A percentile compares a stretch with the other conserved stretches of the same genome.
phyloP scores from a whole-genome alignment of 2,113 vertebrate genomes.

The Sceloporus undulatus region DNA sequence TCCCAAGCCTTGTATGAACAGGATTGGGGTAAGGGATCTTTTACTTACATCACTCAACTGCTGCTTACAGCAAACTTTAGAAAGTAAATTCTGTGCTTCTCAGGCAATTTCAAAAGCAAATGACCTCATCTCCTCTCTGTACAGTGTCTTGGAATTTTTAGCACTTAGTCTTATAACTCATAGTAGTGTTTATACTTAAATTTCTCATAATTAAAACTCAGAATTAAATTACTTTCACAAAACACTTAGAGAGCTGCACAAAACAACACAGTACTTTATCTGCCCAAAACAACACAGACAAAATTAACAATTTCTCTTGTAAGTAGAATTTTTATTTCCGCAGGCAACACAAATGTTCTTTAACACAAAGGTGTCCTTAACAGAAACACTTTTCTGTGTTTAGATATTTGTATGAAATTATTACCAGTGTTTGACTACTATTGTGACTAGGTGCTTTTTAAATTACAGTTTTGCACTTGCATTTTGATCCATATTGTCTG shows the following conservation, averaged over 20 bases:
- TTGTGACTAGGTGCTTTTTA: background rate
- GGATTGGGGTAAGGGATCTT: conserved; percentile 85
- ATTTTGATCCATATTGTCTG: background rate
- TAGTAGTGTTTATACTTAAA: background rate
- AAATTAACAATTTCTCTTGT: background rate
- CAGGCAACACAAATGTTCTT: background rate
- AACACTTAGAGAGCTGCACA: background rate
- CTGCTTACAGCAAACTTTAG: conserved; percentile 72
- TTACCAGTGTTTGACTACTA: background rate
- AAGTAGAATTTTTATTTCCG: background rate
- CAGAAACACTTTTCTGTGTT: conserved; percentile 10
- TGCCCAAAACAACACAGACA: background rate
- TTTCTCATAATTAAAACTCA: conserved; percentile 42
- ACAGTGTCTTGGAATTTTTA: conserved; percentile 7
- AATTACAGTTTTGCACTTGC: background rate
- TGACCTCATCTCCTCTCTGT: conserved; percentile 18
- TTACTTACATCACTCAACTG: conserved; percentile 68
- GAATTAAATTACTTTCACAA: background rate
- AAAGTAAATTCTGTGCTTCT: conserved; percentile 82
- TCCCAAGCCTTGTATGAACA: conserved; percentile 90
- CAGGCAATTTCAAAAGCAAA: conserved; percentile 72
- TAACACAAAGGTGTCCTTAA: background rate
- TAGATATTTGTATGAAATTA: background rate
- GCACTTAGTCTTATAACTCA: background rate
- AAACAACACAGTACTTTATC: background rate